These are phyloP conservation scores for Bos javanicus DNA, from an alignment of 2,113 vertebrate genomes.

Conservation along the genomic window DNA sequence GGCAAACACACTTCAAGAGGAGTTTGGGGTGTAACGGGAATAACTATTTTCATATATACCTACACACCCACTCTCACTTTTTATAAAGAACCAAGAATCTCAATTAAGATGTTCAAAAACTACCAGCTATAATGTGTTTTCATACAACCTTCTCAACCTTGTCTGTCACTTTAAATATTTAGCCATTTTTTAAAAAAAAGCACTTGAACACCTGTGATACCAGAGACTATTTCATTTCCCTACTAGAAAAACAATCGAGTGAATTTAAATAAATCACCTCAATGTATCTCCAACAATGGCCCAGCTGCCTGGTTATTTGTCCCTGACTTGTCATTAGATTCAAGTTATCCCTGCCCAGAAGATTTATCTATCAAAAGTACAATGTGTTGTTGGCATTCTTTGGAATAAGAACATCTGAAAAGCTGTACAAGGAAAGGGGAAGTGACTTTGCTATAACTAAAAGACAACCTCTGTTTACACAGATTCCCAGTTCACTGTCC, in stretches of 20 bases:
- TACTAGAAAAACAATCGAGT: slow-evolving; percentile 68
- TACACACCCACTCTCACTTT: not conserved
- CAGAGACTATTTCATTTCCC: slow-evolving; percentile 62
- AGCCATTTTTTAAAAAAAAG: slow-evolving; percentile 51
- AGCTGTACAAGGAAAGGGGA: not conserved
- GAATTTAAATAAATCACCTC: slow-evolving; percentile 71
- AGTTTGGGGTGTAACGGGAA: not conserved
- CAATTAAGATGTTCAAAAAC: not conserved
- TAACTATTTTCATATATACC: not conserved
- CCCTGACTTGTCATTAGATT: slow-evolving; percentile 47
- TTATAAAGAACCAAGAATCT: not conserved
- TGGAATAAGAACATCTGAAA: not conserved
- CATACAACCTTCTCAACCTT: slow-evolving; percentile 10
- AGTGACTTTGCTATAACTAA: not conserved
- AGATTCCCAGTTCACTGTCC: not conserved
- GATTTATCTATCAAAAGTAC: slow-evolving; percentile 50
- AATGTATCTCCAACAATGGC: slow-evolving; percentile 50
- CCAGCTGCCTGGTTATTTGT: slow-evolving; percentile 58
- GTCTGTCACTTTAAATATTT: slow-evolving; percentile 49
- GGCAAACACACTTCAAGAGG: not conserved
- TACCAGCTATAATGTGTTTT: not conserved
- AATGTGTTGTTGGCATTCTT: not conserved
- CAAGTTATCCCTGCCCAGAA: not conserved
- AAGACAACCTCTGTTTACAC: not conserved
- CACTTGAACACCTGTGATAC: slow-evolving; percentile 56